Evolutionary conservation across 2,113 vertebrate genomes (phyloP), one percentile per base, ranked within the genome.

Genomic region (Conger conger): DNA sequence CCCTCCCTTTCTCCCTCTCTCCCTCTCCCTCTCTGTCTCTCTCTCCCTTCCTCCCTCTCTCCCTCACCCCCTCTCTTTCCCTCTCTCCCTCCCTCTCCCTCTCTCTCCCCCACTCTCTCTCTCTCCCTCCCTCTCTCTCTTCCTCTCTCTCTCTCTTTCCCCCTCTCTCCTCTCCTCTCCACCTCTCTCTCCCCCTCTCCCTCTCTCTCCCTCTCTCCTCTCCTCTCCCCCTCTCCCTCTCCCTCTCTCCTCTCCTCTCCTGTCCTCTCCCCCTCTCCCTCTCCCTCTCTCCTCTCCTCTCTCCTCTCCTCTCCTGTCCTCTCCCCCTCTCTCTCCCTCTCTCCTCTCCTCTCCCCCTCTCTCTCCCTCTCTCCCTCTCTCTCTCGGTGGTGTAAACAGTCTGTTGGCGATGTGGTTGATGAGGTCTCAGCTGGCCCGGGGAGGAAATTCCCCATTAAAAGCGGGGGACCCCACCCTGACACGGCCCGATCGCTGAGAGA

Each of bases 371-470:
- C 79, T 23, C 79, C 37, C 40, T 23, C n/a, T 81, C 63, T 42
- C 76, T 80, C 78, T 82, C 79, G 27, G 18, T 57, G 42, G 83
- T 76, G 82, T 86, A 54, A 42, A 60, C 77, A 63, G 76, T 60
- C 33, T 80, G 76, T 35, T 60, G 35, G 45, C 27, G 78, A 50
- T 33, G 53, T 42, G 76, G 76, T 18, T 40, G 83, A 38, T 84
- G 77, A 63, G 77, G 83, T 42, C 77, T 80, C 30, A 63, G 77
- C 78, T 20, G 53, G 42, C 78, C 1, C 1, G 50, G 50, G 77
- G 77, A 42, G 83, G 83, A 84, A 84, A 84, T 84, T 53, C 77
- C 83, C 83, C 76, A 84, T 84, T 84, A 84, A 36, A 79, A 23
- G 27, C 42, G 27, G 37, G 57, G 53, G 76, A 30, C 77, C 68